Percentiles rank a stretch among this genome's conserved stretches.
Conservation (phyloP, 2,113 vertebrate genomes). For the Pagrus major region DNA sequence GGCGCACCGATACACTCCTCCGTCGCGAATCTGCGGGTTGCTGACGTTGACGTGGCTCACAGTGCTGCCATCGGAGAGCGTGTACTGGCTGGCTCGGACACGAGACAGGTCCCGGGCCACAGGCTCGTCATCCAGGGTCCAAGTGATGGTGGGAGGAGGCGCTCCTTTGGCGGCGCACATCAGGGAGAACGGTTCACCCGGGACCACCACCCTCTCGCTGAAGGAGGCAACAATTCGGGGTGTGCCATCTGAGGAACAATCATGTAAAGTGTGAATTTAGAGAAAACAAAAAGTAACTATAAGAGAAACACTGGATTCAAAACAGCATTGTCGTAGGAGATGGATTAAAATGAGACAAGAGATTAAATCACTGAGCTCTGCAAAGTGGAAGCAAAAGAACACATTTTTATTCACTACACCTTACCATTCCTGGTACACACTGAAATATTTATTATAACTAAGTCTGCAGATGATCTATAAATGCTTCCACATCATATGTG, state of each 20-base stretch:
- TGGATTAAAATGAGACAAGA: background rate
- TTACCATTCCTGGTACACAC: no score
- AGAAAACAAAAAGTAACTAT: background rate
- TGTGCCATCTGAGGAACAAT: conserved; percentile 89
- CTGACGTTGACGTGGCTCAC: conserved; percentile 97
- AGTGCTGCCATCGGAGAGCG: conserved; percentile 95
- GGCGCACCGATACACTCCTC: conserved; percentile 98
- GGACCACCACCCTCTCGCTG: conserved; percentile 97
- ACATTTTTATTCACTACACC: no score
- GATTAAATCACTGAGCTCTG: background rate
- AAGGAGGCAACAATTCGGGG: conserved; percentile 97
- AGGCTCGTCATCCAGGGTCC: conserved; percentile 97
- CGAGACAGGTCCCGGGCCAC: conserved; percentile 90
- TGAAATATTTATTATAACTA: no score
- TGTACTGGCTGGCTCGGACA: conserved; percentile 95
- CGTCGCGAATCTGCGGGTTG: conserved; percentile 95
- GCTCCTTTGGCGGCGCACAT: conserved; percentile 97
- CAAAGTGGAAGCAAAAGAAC: background rate
- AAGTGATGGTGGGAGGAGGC: conserved; percentile 95
- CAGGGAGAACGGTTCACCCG: conserved; percentile 96
- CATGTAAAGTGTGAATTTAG: background rate
- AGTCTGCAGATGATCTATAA: no score
- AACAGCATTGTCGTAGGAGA: background rate
- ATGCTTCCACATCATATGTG: no score
- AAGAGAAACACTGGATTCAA: background rate